Conservation (phyloP, 2,888 invertebrate genomes). For the Sarcophaga rosellei region DNA sequence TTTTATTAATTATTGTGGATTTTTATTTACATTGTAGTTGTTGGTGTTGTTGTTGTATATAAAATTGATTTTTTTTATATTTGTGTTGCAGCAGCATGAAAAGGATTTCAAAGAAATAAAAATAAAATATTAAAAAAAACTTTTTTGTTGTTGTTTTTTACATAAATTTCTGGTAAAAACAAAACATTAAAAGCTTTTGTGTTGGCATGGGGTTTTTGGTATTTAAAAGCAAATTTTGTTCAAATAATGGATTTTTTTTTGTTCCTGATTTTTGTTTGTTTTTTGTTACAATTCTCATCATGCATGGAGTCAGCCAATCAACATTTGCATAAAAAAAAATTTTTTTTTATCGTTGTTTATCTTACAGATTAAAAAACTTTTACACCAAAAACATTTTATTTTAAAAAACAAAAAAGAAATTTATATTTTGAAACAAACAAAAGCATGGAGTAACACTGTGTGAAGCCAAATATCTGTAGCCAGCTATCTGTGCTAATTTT, state of each 20-base stretch:
- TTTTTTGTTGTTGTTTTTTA: background rate
- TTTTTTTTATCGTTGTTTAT: background rate
- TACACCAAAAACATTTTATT: background rate
- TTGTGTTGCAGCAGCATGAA: constrained; percentile 39
- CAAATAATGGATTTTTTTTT: constrained; percentile 1
- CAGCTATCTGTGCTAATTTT: no score
- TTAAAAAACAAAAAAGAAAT: constrained; percentile 2
- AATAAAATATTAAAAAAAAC: background rate
- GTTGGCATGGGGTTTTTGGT: background rate
- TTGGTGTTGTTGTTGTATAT: background rate
- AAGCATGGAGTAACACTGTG: no score
- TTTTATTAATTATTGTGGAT: background rate
- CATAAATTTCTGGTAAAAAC: constrained; percentile 3
- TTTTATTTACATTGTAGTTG: constrained; percentile 8
- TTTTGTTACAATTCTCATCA: constrained; percentile 20
- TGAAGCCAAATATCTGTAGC: no score
- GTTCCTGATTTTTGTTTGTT: background rate
- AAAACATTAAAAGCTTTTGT: constrained; percentile 50
- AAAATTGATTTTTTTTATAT: no score
- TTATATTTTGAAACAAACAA: background rate
- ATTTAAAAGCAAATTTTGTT: constrained; percentile 19
- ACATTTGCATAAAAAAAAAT: background rate
- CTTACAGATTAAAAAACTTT: no score
- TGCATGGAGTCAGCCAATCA: constrained; percentile 31
- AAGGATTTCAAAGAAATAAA: constrained; percentile 16